These are phyloP conservation scores for Glomeris maerens DNA, from an alignment of 1,140 invertebrate species.

Conservation along the genomic window DNA sequence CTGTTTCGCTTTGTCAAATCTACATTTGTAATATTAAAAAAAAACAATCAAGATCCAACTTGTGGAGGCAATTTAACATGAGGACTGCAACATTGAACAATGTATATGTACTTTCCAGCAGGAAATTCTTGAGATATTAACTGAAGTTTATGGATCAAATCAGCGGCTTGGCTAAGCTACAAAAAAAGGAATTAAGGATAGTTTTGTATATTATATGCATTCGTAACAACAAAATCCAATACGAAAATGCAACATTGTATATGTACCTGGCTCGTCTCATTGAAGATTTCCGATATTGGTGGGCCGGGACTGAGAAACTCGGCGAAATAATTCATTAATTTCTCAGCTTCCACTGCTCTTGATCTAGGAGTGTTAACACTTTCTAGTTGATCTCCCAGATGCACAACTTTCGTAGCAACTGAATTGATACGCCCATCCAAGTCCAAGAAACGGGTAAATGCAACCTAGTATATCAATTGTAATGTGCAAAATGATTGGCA, in stretches of 20 bases:
- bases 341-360: slow-evolving; percentile 84
- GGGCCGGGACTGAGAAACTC: slow-evolving; percentile 82
- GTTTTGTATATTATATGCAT: slow-evolving; percentile 1
- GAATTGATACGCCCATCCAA: slow-evolving; percentile 90
- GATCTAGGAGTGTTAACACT: slow-evolving; percentile 88
- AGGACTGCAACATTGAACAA: slow-evolving; percentile 8
- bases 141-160: slow-evolving; percentile 94
- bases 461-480: slow-evolving; percentile 20
- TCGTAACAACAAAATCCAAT: not conserved
- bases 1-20: slow-evolving; percentile 73
- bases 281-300: slow-evolving; percentile 69
- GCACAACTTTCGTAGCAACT: slow-evolving; percentile 92
- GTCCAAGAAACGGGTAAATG: slow-evolving; percentile 76
- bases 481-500: not conserved
- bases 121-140: slow-evolving; percentile 89
- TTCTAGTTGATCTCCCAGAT: slow-evolving; percentile 92
- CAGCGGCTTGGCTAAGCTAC: slow-evolving; percentile 87
- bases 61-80: not conserved
- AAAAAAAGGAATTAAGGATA: slow-evolving; percentile 15
- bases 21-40: slow-evolving; percentile 25
- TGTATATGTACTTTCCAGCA: slow-evolving; percentile 44
- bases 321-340: slow-evolving; percentile 81
- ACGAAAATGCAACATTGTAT: slow-evolving; percentile 4
- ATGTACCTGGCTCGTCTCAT: slow-evolving; percentile 61
- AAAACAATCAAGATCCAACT: slow-evolving; percentile 12